Percentiles rank a stretch among this genome's conserved stretches.
phyloP scores from a whole-genome alignment of 1,140 invertebrate species.

The Charaxes varanes region DNA sequence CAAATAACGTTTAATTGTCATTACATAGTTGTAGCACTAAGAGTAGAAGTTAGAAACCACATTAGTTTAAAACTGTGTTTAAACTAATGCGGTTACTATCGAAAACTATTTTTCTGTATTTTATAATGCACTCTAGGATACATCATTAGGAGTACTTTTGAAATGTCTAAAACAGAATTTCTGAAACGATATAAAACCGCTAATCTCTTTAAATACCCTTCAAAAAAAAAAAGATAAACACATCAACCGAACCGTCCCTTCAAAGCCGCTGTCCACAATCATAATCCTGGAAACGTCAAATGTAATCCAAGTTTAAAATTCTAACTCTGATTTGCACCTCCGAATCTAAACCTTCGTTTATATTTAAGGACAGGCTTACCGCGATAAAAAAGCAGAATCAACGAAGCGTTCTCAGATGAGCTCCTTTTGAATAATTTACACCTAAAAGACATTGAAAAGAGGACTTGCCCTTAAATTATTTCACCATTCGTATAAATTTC shows the following conservation, averaged over 20 bases:
- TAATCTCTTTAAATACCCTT: constrained; percentile 3
- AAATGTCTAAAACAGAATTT: not conserved
- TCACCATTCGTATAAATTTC: not conserved
- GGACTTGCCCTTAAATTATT: constrained; percentile 8
- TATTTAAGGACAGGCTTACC: constrained; percentile 24
- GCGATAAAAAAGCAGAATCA: constrained; percentile 38
- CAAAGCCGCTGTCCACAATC: constrained; percentile 11
- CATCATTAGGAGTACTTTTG: not conserved
- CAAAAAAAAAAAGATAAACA: constrained; percentile 4
- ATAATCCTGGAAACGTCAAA: constrained; percentile 14
- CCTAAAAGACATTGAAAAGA: constrained; percentile 42
- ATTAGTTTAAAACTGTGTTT: too few relatives aligned
- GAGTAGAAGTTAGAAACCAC: too few relatives aligned
- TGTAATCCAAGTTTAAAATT: constrained; percentile 13
- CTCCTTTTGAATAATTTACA: constrained; percentile 60
- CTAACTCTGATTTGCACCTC: constrained; percentile 9
- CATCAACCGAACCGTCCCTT: constrained; percentile 4
- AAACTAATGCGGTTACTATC: too few relatives aligned
- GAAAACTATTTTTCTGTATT: too few relatives aligned
- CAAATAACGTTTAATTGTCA: too few relatives aligned
- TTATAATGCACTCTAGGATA: too few relatives aligned
- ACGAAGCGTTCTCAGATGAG: constrained; percentile 37
- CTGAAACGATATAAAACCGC: too few relatives aligned
- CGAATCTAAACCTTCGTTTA: constrained; percentile 18
- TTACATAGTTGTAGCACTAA: too few relatives aligned